Evolutionary conservation across 2,888 invertebrate genomes (phyloP), one percentile per base, ranked within the genome.

Genomic region (Phalangium opilio): DNA sequence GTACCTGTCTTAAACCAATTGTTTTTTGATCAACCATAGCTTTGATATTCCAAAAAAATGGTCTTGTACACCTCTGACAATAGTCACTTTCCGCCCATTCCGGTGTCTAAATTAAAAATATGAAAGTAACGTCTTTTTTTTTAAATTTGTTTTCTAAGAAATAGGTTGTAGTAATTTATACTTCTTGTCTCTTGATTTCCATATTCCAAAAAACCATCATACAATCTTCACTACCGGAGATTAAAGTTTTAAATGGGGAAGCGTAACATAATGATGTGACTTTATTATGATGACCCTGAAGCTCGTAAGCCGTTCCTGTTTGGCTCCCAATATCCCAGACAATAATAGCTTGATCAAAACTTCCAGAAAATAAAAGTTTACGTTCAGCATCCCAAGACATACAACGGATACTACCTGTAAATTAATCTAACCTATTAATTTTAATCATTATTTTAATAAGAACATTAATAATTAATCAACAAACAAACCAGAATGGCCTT

Each of bases 321-420:
- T 85, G 82, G 0, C 95, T 93, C 5, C 95, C 96, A 56, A 98
- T 95, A 68, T 98, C 96, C 98, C 96, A 98, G 18, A 90, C 89
- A 61, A 95, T 89, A 46, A 98, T 85, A 20, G 82, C 81, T 65
- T 90, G 85, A 70, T 98, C 96, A 64, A 83, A 86, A 51, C 93
- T 89, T 1, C 93, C 96, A 55, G 96, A 96, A 68, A 93, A 96
- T 47, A 98, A 70, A 56, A 90, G 73, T 60, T 90, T 85, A 44
- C 84, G 81, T 46, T 82, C 77, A 4, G 81, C 75, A 58, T 96
- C 96, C 96, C 98, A 98, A 43, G 85, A 81, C 50, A 98, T 71
- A 44, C 86, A 82, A 44, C 90, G 76, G 44, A 98, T 81, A 49
- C 89, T 85, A 69, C 85, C 86, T 58, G 27, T 12, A 34, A 18